phyloP scores from a whole-genome alignment of 2,888 invertebrate species.

The Eledone cirrhosa region DNA sequence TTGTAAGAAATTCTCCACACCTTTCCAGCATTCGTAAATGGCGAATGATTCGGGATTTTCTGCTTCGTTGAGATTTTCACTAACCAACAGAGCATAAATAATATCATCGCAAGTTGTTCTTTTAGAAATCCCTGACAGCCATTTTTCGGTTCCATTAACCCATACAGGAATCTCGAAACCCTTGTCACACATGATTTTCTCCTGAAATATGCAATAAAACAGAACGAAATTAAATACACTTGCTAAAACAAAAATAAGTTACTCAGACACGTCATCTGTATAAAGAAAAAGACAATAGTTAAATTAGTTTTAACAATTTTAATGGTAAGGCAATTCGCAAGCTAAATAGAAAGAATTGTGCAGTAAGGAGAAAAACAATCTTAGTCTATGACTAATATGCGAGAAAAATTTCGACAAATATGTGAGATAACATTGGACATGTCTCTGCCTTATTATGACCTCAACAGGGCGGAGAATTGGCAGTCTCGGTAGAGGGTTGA shows the following conservation, averaged over 20 bases:
- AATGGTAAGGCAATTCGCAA: too few relatives aligned
- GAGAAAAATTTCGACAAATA: too few relatives aligned
- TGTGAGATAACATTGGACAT: too few relatives aligned
- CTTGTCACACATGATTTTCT: neutral
- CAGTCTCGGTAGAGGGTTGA: too few relatives aligned
- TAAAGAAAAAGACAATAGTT: neutral
- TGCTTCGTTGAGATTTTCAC: conserved; percentile 72
- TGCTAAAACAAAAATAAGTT: neutral
- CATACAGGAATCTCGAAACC: conserved; percentile 9
- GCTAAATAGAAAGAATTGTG: too few relatives aligned
- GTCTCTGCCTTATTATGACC: too few relatives aligned
- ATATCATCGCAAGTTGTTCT: conserved; percentile 83
- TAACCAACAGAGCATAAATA: conserved; percentile 75
- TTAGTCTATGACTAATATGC: too few relatives aligned
- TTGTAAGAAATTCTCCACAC: conserved; percentile 73
- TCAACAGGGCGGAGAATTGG: too few relatives aligned
- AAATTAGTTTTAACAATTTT: neutral
- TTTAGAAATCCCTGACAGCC: conserved; percentile 81
- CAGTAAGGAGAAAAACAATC: too few relatives aligned
- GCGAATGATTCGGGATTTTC: conserved; percentile 76
- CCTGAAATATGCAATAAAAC: neutral
- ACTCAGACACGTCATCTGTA: neutral
- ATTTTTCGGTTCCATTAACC: conserved; percentile 67
- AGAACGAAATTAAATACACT: neutral
- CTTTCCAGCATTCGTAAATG: conserved; percentile 75